Conservation (phyloP, 2,888 invertebrate genomes). For the Cephalotes varians region DNA sequence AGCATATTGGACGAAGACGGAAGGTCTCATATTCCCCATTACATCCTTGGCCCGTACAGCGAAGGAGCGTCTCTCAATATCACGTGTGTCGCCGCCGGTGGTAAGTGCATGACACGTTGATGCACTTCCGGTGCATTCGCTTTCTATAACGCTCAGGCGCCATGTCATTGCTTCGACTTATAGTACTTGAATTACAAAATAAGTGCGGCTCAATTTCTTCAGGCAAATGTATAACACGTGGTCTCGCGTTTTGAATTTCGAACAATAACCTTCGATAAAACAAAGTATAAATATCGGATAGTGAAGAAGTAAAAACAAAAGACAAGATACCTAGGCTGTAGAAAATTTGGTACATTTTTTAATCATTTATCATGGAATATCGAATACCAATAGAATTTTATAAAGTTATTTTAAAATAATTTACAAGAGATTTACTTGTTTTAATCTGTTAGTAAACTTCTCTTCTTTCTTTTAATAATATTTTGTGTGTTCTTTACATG, state of each 20-base stretch:
- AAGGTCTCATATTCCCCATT: slow-evolving; percentile 90
- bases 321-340: background rate
- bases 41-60: slow-evolving; percentile 94
- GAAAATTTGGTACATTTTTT: background rate
- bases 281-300: background rate
- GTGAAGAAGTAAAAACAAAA: background rate
- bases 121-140: slow-evolving; percentile 46
- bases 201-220: slow-evolving; percentile 49
- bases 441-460: background rate
- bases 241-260: slow-evolving; percentile 31
- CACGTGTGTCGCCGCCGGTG: slow-evolving; percentile 94
- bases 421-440: background rate
- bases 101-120: slow-evolving; percentile 86
- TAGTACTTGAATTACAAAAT: slow-evolving; percentile 24
- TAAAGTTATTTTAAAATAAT: background rate
- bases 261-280: background rate
- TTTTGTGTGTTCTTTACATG: background rate
- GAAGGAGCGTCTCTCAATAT: slow-evolving; percentile 93
- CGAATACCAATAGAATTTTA: background rate
- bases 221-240: slow-evolving; percentile 3
- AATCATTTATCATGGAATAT: background rate
- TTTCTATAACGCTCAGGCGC: slow-evolving; percentile 20
- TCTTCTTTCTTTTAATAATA: background rate
- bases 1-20: slow-evolving; percentile 93
- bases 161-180: slow-evolving; percentile 22